These are phyloP conservation scores for Mallotus villosus DNA, from an alignment of 2,797 vertebrate species.

Conservation along the genomic window DNA sequence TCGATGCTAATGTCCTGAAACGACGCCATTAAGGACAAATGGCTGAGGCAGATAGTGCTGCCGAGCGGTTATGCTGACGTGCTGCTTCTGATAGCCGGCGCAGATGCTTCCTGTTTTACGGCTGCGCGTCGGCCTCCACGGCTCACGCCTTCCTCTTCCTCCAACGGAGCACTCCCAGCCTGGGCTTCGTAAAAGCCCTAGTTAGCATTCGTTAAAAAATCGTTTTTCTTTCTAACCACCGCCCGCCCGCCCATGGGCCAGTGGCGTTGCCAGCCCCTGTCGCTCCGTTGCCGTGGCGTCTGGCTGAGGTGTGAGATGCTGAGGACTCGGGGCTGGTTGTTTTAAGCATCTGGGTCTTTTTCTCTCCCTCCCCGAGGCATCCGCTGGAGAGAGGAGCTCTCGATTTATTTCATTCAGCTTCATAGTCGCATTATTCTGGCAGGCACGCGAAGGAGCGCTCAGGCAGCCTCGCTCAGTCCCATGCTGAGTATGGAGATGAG, in stretches of 20 bases:
- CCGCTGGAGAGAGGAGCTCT: conserved; percentile 56
- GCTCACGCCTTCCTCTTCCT: not conserved
- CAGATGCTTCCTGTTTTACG: not conserved
- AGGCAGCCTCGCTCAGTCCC: conserved; percentile 34
- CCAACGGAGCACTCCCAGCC: not conserved
- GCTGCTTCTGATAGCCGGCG: not conserved
- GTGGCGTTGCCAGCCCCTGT: too few relatives aligned
- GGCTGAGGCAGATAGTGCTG: not conserved
- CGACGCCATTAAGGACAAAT: not conserved
- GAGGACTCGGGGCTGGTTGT: conserved; percentile 41
- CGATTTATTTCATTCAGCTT: conserved; percentile 67
- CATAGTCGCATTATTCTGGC: conserved; percentile 60
- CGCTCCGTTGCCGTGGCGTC: conserved; percentile 41
- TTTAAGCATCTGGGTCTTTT: conserved; percentile 53
- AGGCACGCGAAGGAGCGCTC: conserved; percentile 35
- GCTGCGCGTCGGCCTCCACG: not conserved
- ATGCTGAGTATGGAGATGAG: conserved; percentile 69
- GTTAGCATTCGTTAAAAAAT: not conserved
- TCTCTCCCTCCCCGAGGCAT: conserved; percentile 47
- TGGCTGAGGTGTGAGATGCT: conserved; percentile 63
- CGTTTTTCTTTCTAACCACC: not conserved
- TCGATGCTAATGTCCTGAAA: not conserved
- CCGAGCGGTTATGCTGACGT: not conserved
- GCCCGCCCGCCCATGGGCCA: not conserved
- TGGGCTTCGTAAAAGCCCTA: conserved; percentile 5